A percentile compares a stretch with the other conserved stretches of the same genome.
Evolutionary conservation across 2,113 vertebrate species (phyloP).

Genomic region (Smithornis capensis): DNA sequence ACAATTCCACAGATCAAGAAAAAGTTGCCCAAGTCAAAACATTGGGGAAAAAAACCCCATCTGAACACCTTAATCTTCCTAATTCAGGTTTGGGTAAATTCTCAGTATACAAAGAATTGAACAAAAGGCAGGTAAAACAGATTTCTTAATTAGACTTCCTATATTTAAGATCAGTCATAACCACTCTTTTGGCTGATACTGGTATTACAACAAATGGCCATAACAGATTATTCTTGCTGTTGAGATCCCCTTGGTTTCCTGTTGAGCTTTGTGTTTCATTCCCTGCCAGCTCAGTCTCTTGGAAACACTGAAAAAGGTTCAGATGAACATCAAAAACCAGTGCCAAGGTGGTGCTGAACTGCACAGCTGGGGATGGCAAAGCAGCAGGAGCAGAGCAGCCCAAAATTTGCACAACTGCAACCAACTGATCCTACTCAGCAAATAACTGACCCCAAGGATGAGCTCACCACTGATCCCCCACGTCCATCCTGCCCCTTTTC

Average conservation of each 20-base stretch:
- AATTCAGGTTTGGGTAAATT: neutral
- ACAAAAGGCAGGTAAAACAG: neutral
- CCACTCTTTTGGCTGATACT: rapidly evolving
- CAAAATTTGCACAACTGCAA: neutral
- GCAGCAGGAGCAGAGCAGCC: neutral
- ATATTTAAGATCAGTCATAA: neutral
- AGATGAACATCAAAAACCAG: neutral
- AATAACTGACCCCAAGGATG: neutral
- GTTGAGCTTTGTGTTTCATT: neutral
- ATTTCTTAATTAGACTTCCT: neutral
- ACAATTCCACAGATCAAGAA: neutral
- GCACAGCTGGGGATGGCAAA: neutral
- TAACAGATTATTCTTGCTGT: neutral
- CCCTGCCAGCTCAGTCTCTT: neutral
- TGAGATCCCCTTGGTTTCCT: neutral
- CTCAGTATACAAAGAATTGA: neutral
- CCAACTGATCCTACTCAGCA: neutral
- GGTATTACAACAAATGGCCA: neutral
- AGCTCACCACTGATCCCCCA: neutral
- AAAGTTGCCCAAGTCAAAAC: neutral
- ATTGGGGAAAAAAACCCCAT: rapidly evolving
- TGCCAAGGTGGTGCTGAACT: neutral
- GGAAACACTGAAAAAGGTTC: neutral
- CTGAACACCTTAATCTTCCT: neutral
- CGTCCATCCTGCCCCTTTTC: neutral